Conservation (phyloP, 2,113 vertebrate genomes). For the Nyctereutes procyonoides region DNA sequence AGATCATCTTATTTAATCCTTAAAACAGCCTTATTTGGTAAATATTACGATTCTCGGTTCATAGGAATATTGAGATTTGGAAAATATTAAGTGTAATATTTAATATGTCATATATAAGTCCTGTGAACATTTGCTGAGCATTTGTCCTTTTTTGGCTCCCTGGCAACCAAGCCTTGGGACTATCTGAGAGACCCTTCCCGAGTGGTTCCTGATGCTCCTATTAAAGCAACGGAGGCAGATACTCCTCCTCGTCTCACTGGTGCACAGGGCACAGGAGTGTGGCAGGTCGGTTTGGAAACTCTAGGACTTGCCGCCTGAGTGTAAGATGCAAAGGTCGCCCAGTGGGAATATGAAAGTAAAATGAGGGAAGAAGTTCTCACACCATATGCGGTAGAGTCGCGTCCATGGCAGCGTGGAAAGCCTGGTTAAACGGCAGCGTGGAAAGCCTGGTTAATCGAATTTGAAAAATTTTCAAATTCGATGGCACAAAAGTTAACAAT, state of each 20-base stretch:
- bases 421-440: background rate
- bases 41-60: background rate
- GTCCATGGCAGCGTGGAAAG: background rate
- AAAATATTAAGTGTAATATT: background rate
- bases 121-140: background rate
- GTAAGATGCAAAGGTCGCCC: background rate
- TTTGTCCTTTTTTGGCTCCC: background rate
- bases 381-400: background rate
- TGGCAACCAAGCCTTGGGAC: background rate
- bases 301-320: background rate
- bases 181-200: background rate
- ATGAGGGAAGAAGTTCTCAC: background rate
- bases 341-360: background rate
- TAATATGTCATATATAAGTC: background rate
- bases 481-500: background rate
- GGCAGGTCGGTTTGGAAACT: background rate
- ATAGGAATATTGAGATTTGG: background rate
- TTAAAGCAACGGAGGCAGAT: background rate
- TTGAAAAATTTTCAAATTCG: too few relatives aligned
- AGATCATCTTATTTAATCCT: conserved; percentile 40
- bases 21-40: conserved; percentile 16
- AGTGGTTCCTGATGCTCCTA: background rate
- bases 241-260: background rate
- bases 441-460: background rate
- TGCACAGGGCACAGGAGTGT: background rate